These are phyloP conservation scores for Gasterosteus nipponicus DNA, from an alignment of 2,113 vertebrate genomes.

Conservation along the genomic window DNA sequence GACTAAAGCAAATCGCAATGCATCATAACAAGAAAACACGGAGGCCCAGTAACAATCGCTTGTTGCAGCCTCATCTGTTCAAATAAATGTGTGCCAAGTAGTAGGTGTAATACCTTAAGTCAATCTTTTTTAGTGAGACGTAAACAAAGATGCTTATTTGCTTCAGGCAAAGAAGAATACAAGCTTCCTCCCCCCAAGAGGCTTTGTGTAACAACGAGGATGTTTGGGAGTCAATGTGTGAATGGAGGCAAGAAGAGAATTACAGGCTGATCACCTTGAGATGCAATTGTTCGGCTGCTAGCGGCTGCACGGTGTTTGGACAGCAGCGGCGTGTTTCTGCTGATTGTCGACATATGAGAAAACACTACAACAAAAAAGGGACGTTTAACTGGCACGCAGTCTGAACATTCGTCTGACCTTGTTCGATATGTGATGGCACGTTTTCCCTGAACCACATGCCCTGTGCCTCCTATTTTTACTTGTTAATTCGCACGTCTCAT, in stretches of 20 bases:
- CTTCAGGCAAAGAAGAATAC: constrained; percentile 19
- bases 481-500: constrained; percentile 4
- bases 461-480: constrained; percentile 16
- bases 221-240: constrained; percentile 25
- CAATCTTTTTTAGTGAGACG: constrained; percentile 40
- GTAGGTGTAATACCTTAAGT: constrained; percentile 44
- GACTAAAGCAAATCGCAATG: constrained; percentile 5
- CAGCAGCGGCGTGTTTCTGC: background rate
- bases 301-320: background rate
- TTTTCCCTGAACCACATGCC: background rate
- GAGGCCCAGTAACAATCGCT: background rate
- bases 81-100: constrained; percentile 8
- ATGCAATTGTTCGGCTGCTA: constrained; percentile 24
- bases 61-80: constrained; percentile 16
- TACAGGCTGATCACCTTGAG: constrained; percentile 23
- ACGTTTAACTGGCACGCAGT: constrained; percentile 9
- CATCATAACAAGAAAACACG: constrained; percentile 1
- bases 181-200: constrained; percentile 13
- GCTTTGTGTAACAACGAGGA: constrained; percentile 22
- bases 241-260: constrained; percentile 16
- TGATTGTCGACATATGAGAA: constrained; percentile 8
- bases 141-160: constrained; percentile 60
- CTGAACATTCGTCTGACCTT: constrained; percentile 13
- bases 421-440: background rate
- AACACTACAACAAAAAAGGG: constrained; percentile 9